Evolutionary conservation across 2,797 vertebrate species (phyloP).

Genomic region (Linurgus olivaceus): DNA sequence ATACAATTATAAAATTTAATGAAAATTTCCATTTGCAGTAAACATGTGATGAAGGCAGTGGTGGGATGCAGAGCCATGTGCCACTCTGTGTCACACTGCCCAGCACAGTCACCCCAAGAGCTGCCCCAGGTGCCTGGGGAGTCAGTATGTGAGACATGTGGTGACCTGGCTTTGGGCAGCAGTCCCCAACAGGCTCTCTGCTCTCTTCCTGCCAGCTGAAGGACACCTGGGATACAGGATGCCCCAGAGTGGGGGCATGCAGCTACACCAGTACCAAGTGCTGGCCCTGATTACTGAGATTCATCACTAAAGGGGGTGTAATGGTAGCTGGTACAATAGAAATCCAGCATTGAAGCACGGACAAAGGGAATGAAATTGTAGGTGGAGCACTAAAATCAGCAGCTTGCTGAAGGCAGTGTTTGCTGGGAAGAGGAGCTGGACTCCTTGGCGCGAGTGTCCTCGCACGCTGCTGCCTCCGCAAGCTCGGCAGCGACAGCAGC

Average conservation of each 20-base stretch:
- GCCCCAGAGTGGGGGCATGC: background rate
- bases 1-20: background rate
- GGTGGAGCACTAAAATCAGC: background rate
- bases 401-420: background rate
- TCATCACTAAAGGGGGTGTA: background rate
- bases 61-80: background rate
- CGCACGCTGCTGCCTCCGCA: accelerated
- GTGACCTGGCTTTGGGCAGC: background rate
- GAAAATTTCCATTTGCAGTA: background rate
- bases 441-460: accelerated
- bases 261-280: background rate
- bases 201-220: background rate
- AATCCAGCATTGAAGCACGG: background rate
- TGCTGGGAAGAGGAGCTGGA: background rate
- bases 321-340: background rate
- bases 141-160: accelerated
- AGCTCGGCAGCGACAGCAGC: accelerated
- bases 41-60: background rate
- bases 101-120: background rate
- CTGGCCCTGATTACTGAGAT: background rate
- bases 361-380: background rate
- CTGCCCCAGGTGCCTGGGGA: accelerated
- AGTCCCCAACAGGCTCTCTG: background rate
- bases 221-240: background rate
- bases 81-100: background rate